Evolutionary conservation across 2,888 invertebrate genomes (phyloP), one percentile per base, ranked within the genome.

Genomic region (Thyatira batis): DNA sequence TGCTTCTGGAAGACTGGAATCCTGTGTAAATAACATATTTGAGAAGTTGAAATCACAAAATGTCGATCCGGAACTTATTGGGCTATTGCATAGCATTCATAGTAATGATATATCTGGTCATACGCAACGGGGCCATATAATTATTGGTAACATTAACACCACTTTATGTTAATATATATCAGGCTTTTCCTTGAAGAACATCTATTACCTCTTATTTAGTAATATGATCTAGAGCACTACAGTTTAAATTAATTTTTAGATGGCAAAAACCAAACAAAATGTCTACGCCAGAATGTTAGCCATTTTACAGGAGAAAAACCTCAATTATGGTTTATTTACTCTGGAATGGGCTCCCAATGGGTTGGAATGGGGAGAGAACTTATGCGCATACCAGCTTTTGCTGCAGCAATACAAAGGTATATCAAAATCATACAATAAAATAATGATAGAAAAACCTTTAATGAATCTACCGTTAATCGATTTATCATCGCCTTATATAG

Each of bases 261-360:
- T n/a, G n/a, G 73, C 8, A 49, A 69, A 0, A 67, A 73, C 2
- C 58, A 78, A 55, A 80, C 80, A 0, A 58, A 73, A 0, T 56
- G 58, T n/a, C 6, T 80, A 10, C 54, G 65, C 0, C 64, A 75
- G 48, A 67, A 65, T 28, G 52, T 64, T 1, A 69, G 72, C 9
- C 71, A 73, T 50, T 74, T 57, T 45, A 58, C 72, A 0, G 80
- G 76, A 0, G 73, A 46, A 0, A 57, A 52, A 2, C 65, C 87
- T 1, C 94, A 94, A 2, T 69, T 95, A 1, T 95, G 94, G 94
- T 95, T 93, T 69, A 84, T 95, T 45, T 95, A 94, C 82, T 94
- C 94, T 52, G 95, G 95, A n/a, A 94, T 95, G 94, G 95, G 95
- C 0, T 93, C 93, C 0, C 95, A 95, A 70, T 95, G 94, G 95